Evolutionary conservation across 2,113 vertebrate genomes (phyloP), one percentile per base, ranked within the genome.

Genomic region (Balaenoptera acutorostrata): DNA sequence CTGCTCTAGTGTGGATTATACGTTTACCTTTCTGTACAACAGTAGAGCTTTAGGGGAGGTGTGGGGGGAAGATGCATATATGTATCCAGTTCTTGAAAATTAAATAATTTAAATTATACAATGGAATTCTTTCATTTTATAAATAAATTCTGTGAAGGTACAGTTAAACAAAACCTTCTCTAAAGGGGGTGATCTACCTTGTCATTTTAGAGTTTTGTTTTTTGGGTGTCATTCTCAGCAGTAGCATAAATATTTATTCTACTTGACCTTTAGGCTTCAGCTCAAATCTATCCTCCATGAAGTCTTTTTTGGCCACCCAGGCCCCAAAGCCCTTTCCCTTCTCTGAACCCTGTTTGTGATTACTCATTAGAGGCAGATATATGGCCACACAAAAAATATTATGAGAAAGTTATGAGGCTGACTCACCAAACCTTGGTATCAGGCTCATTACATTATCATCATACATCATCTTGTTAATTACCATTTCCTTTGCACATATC

Each of bases 361-460:
- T 97, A 95, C 44, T 97, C 87, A 96, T 63, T 95, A 84, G 78
- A 93, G 57, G 46, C 92, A 97, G 69, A 97, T 96, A 90, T 88
- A 87, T 94, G 72, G 27, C 68, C 87, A 77, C 78, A 74, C 74
- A 57, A 63, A 96, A 77, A 97, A 96, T 61, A 86, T 72, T 93
- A 84, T 7, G 64, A 90, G 92, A 80, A 95, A 89, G 57, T 96
- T 94, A 95, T 90, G 90, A 84, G 94, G 89, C 92, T 97, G 96
- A 97, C 92, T 98, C 95, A 97, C 84, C 69, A 95, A 94, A 83
- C 64, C n/a, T 93, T 92, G 90, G 13, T 95, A 84, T 96, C 84
- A 87, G 83, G 11, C 92, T 97, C 87, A 96, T 97, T 96, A 93
- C 74, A 85, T 97, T 97, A 97, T 97, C 90, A 87, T 92, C 95